Evolutionary conservation across 2,797 vertebrate genomes (phyloP), one percentile per base, ranked within the genome.

Genomic region (Sebastes oblongus): DNA sequence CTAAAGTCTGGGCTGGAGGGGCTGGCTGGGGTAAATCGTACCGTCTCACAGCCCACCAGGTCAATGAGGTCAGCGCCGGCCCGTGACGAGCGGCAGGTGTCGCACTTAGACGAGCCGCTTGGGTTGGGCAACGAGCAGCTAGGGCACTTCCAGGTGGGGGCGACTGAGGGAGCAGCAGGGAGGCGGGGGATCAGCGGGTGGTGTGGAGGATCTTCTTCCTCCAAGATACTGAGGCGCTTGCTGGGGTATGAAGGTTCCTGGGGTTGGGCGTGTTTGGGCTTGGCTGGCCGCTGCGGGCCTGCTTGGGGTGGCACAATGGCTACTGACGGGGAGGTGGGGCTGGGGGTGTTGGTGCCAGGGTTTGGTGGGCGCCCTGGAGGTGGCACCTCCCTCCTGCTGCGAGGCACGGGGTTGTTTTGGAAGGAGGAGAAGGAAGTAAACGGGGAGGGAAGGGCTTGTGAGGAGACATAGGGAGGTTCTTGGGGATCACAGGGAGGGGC

Each of bases 1-100:
- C 96, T 97, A 79, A 99, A 99, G 93, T 99, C 98, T 0, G 98
- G 97, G 90, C 97, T 99, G 69, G 98, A 98, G 9, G 98, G 97
- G 81, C 97, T 97, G n/a, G 97, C 97, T 0, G 98, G 98, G 0
- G 97, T 98, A 86, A 97, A 98, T 30, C 98, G 96, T 88, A 99
- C 98, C 0, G 96, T 94, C 88, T 99, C 98, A 7, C 93, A 91
- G 3, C 97, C 97, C 0, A 96, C 93, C 34, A 98, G 90, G 75
- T 98, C 97, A 3, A 99, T 99, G 84, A 97, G 90, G 84, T 98
- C 98, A 0, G 96, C 86, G 1, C 94, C 95, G 0, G 70, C 88
- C 39, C 94, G 93, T 1, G 95, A 92, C 0, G 95, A 25, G 32
- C 93, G 82, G 81, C 97, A 96, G 13, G 93, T 89, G 86, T 98